These are phyloP conservation scores for Hypomecis punctinalis DNA, from an alignment of 2,888 invertebrate species.

Conservation along the genomic window DNA sequence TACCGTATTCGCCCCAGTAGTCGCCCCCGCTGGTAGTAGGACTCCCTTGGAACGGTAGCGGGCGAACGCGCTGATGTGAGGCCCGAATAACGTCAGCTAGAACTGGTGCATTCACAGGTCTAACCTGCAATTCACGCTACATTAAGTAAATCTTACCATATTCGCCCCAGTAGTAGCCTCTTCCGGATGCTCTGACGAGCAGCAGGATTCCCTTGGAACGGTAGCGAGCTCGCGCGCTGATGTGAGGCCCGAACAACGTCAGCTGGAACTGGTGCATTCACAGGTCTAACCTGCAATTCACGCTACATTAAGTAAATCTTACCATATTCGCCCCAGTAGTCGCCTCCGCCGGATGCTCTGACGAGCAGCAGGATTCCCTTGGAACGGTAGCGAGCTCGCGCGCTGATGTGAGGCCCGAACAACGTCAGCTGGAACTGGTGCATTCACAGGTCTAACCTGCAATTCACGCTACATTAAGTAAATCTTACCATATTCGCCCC, in stretches of 20 bases:
- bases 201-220: conserved; percentile 92
- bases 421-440: too few relatives aligned
- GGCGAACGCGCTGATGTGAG: conserved; percentile 91
- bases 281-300: conserved; percentile 27
- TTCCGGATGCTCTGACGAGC: conserved; percentile 92
- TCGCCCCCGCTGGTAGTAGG: conserved; percentile 92
- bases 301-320: conserved; percentile 25
- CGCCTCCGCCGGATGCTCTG: conserved; percentile 93
- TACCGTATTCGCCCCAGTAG: conserved; percentile 96
- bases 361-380: conserved; percentile 91
- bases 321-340: conserved; percentile 97
- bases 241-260: conserved; percentile 57
- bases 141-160: too few relatives aligned
- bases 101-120: too few relatives aligned
- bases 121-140: too few relatives aligned
- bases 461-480: too few relatives aligned
- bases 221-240: conserved; percentile 91
- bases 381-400: conserved; percentile 91
- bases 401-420: conserved; percentile 84
- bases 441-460: conserved; percentile 23
- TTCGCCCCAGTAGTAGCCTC: conserved; percentile 95
- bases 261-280: too few relatives aligned
- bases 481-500: conserved; percentile 92
- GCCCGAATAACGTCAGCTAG: too few relatives aligned
- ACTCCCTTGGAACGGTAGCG: conserved; percentile 93